phyloP scores from a whole-genome alignment of 2,797 vertebrate genomes.

The Rhincodon typus region DNA sequence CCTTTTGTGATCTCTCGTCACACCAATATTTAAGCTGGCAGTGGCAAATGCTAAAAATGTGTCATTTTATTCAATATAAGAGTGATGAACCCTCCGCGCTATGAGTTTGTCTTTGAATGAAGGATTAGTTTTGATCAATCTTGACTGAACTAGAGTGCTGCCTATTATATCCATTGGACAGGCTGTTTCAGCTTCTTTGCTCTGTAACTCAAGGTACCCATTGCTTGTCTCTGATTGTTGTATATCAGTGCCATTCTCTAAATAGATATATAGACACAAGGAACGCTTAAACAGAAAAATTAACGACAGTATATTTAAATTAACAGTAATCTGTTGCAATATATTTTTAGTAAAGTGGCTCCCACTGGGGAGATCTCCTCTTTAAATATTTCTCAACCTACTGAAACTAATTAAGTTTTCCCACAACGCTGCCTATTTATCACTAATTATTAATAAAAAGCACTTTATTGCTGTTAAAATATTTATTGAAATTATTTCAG shows the following conservation, averaged over 20 bases:
- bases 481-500: slow-evolving; percentile 6
- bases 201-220: not conserved
- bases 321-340: not conserved
- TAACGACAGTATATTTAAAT: slow-evolving; percentile 12
- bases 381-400: slow-evolving; percentile 11
- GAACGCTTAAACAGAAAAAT: not conserved
- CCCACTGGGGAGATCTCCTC: not conserved
- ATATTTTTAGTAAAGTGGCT: not conserved
- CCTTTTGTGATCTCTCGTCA: not conserved
- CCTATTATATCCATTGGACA: not conserved
- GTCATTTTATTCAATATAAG: not conserved
- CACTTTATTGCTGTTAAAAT: not conserved
- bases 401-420: not conserved
- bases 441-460: not conserved
- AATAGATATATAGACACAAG: not conserved
- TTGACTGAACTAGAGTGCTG: not conserved
- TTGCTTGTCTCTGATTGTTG: not conserved
- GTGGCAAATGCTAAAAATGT: not conserved
- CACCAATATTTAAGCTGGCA: not conserved
- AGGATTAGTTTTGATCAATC: no score
- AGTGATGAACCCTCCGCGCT: not conserved
- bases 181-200: not conserved
- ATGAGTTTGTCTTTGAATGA: not conserved
- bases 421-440: not conserved
- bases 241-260: not conserved